phyloP scores from a whole-genome alignment of 1,140 invertebrate species.

The Orchestia grillus region DNA sequence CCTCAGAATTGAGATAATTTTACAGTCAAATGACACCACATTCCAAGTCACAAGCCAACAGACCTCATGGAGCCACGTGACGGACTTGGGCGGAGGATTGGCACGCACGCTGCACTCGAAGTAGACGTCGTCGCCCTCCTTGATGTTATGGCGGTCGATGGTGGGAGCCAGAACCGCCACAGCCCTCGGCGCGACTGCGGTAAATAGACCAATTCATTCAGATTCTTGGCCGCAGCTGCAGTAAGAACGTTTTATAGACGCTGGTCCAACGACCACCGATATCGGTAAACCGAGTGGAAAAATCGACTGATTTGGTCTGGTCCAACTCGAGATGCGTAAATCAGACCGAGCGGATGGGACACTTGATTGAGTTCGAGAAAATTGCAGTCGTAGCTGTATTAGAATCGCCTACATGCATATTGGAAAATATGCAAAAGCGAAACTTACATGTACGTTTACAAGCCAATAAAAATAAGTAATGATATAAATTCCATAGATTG shows the following conservation, averaged over 20 bases:
- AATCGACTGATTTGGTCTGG: neutral
- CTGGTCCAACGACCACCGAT: neutral
- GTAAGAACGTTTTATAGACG: constrained; percentile 8
- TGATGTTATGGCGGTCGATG: constrained; percentile 71
- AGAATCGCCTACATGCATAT: neutral
- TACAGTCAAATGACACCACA: too few species aligned
- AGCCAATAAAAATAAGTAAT: too few species aligned
- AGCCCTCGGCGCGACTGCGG: constrained; percentile 8
- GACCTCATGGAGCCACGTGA: constrained; percentile 92
- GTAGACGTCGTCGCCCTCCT: constrained; percentile 90
- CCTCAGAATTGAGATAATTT: too few species aligned
- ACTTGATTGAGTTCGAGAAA: neutral
- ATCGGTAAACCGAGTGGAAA: neutral
- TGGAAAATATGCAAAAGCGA: neutral
- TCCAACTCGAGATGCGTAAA: neutral
- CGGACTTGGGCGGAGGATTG: constrained; percentile 80
- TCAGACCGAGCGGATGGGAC: neutral
- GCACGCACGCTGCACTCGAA: constrained; percentile 89
- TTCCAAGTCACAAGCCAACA: too few species aligned
- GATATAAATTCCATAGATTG: too few species aligned
- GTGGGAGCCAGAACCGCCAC: constrained; percentile 26
- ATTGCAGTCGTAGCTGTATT: neutral
- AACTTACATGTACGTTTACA: too few species aligned
- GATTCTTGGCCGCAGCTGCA: neutral
- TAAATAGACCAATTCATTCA: constrained; percentile 8